Evolutionary conservation across 2,888 invertebrate species (phyloP), one percentile per base, ranked within the genome.

Genomic region (Tholera decimalis): DNA sequence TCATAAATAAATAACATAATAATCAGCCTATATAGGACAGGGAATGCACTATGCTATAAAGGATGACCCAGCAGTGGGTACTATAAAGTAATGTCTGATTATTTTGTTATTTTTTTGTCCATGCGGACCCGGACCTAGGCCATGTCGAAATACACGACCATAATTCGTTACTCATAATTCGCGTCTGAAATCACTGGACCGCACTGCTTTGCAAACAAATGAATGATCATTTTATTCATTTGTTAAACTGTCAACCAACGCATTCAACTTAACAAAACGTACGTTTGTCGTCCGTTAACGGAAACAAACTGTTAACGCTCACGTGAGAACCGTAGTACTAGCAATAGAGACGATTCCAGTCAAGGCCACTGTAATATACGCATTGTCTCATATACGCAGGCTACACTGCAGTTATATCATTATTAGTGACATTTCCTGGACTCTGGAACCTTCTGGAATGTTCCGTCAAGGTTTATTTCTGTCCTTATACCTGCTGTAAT

Each of bases 241-340:
- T 2, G 13, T 41, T 8, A 30, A 44, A 22, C 24, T 30, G 9
- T 20, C 24, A 47, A n/a, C 39, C 1, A 49, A 41, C 26, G 50
- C 44, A 37, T 18, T 13, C 9, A 22, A 20, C 43, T 43, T 66
- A 62, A 71, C 74, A 65, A 75, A 67, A 57, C 58, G 35, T 33
- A 57, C 61, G 56, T 54, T 57, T 57, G 57, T 60, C 49, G 50
- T 61, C 44, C 39, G 49, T 35, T 35, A 66, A 41, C 78, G 80
- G 80, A 80, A 76, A 61, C 68, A 56, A 7, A 39, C 46, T 39
- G 74, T 80, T 80, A 80, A 53, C 57, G 50, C 26, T 72, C 70
- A 74, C 66, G 74, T 74, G 77, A 63, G 77, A 66, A 49, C 30
- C 11, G 64, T 77, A 71, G 61, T 69, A 79, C 57, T 68, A 66